Conservation (phyloP, 2,888 invertebrate genomes). For the Trissolcus brochymenae region DNA sequence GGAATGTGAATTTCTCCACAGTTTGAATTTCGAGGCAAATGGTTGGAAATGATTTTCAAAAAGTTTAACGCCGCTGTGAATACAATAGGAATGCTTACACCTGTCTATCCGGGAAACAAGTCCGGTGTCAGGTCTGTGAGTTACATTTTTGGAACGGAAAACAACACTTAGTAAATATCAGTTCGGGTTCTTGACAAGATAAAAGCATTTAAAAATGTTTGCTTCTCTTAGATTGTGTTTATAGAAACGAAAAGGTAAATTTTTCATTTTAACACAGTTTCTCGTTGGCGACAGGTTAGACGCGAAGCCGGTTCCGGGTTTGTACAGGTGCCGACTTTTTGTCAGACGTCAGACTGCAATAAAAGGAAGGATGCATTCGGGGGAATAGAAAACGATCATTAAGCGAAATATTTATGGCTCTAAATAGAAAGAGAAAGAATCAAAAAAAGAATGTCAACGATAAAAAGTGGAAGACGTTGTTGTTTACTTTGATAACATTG, state of each 20-base stretch:
- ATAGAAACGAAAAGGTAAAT: not conserved
- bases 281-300: not conserved
- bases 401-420: conserved; percentile 2
- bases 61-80: not conserved
- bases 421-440: not conserved
- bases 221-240: not conserved
- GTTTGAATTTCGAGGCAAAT: too few relatives aligned
- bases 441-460: too few relatives aligned
- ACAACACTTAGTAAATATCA: not conserved
- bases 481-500: too few relatives aligned
- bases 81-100: not conserved
- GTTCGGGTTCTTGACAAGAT: not conserved
- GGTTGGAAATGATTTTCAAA: too few relatives aligned
- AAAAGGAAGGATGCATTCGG: conserved; percentile 3
- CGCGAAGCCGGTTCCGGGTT: not conserved
- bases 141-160: not conserved
- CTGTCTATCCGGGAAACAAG: too few relatives aligned
- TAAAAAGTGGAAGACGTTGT: too few relatives aligned
- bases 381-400: conserved; percentile 1
- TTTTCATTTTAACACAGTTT: not conserved
- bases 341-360: conserved; percentile 1
- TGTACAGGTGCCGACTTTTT: conserved; percentile 7
- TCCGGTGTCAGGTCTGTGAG: too few relatives aligned
- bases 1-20: too few relatives aligned
- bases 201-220: conserved; percentile 1